Evolutionary conservation across 2,797 vertebrate genomes (phyloP), one percentile per base, ranked within the genome.

Genomic region (Poecilia gillii): DNA sequence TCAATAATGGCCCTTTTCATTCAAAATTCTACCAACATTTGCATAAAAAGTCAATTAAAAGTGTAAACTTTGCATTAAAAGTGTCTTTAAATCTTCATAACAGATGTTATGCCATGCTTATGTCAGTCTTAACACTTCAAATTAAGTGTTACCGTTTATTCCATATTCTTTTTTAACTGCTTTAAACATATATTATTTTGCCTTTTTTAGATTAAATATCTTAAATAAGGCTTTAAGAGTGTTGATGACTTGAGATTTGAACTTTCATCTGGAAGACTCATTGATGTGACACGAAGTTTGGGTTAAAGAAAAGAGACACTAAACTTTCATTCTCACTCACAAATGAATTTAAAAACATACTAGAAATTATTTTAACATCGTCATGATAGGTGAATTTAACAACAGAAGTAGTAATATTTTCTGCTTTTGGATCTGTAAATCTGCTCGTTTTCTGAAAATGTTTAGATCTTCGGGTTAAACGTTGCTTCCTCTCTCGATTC

Each of bases 401-500:
- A 70, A 14, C 25, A n/a, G 39, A 14, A 43, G 11, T 43, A 70
- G 23, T 70, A 43, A 3, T 70, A 25, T 68, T 68, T 71, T 71
- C 25, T 7, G 25, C 28, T 45, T 71, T 43, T 43, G 39, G n/a
- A 71, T 45, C 25, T 43, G 39, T 33, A 68, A 68, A 62, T n/a
- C 4, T 43, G 66, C 14, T 4, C 11, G 23, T 20, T 43, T 41
- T n/a, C 11, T 25, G 0, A n/a, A 70, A 9, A 43, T n/a, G 23
- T 13, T 25, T 43, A 13, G 39, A 70, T 70, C 39, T 70, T 23
- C 6, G 4, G 49, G 49, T 51, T 68, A 72, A 79, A 83, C 79
- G 47, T 78, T 76, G 53, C 75, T 20, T 36, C 68, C 64, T 81
- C 76, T 80, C 62, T 84, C 71, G 47, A 80, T 75, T 75, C 81